These are phyloP conservation scores for Hyles vespertilio DNA, from an alignment of 1,140 invertebrate genomes.

Conservation along the genomic window DNA sequence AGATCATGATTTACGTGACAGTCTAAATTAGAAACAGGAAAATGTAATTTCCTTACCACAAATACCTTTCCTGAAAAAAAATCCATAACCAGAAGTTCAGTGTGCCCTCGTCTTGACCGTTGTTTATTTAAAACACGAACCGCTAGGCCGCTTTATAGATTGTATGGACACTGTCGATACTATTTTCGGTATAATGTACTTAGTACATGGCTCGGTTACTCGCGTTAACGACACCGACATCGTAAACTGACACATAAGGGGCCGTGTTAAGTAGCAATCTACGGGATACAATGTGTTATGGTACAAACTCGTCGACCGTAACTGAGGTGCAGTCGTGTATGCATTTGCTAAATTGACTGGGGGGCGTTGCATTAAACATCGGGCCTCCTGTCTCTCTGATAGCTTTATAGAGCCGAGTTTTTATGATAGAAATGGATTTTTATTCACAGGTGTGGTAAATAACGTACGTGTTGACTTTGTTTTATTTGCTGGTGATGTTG, in stretches of 20 bases:
- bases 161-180: not conserved
- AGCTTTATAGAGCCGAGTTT: too few species aligned
- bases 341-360: slow-evolving; percentile 13
- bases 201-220: slow-evolving; percentile 1
- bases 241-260: slow-evolving; percentile 10
- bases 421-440: too few species aligned
- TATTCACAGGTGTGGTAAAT: too few species aligned
- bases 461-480: too few species aligned
- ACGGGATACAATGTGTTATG: slow-evolving; percentile 9
- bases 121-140: not conserved
- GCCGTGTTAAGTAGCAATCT: slow-evolving; percentile 14
- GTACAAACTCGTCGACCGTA: slow-evolving; percentile 8
- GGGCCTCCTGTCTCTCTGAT: too few species aligned
- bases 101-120: too few species aligned
- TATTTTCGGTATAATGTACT: slow-evolving; percentile 1
- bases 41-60: too few species aligned
- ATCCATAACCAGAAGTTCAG: too few species aligned
- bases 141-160: not conserved
- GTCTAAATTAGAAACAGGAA: too few species aligned
- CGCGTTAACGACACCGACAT: slow-evolving; percentile 12
- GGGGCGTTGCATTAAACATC: not conserved
- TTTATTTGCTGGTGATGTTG: too few species aligned
- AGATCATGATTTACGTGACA: too few species aligned
- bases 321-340: not conserved
- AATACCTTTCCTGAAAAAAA: too few species aligned